Conservation (phyloP, 2,797 vertebrate genomes). For the Spondyliosoma cantharus region DNA sequence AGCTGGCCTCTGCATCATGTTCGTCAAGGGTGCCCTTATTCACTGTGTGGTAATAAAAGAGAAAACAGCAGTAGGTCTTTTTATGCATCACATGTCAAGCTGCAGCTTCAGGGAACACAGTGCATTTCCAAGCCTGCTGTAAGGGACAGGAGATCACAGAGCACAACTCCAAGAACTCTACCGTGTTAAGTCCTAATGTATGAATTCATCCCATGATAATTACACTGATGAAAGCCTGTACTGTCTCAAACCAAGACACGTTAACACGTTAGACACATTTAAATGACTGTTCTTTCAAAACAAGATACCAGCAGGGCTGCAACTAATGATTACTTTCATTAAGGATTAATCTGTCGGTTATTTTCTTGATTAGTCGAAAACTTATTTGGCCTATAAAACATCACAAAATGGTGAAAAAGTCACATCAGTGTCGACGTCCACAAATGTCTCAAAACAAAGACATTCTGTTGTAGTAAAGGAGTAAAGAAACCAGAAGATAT, state of each 20-base stretch:
- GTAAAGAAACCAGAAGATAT: no score
- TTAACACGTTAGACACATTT: slow-evolving; percentile 9
- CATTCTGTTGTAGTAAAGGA: no score
- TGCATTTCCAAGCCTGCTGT: slow-evolving; percentile 48
- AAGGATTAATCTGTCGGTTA: no score
- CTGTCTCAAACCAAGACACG: slow-evolving; percentile 17
- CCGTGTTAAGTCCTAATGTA: slow-evolving; percentile 8
- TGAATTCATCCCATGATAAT: slow-evolving; percentile 29
- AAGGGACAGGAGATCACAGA: slow-evolving; percentile 41
- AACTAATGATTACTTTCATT: no score
- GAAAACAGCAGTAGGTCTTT: slow-evolving; percentile 62
- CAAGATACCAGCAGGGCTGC: neutral
- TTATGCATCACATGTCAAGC: slow-evolving; percentile 67
- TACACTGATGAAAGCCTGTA: slow-evolving; percentile 39
- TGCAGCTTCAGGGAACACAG: slow-evolving; percentile 50
- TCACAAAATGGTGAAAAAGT: no score
- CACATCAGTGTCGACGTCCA: no score
- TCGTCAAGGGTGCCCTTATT: slow-evolving; percentile 59
- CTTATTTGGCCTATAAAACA: no score
- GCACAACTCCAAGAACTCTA: slow-evolving; percentile 29
- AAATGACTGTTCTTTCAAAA: neutral
- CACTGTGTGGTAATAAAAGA: slow-evolving; percentile 60
- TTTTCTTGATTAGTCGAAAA: no score
- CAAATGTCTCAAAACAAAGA: no score
- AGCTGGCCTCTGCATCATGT: slow-evolving; percentile 49